These are phyloP conservation scores for Melieria omissa DNA, from an alignment of 2,888 invertebrate species.

Conservation along the genomic window DNA sequence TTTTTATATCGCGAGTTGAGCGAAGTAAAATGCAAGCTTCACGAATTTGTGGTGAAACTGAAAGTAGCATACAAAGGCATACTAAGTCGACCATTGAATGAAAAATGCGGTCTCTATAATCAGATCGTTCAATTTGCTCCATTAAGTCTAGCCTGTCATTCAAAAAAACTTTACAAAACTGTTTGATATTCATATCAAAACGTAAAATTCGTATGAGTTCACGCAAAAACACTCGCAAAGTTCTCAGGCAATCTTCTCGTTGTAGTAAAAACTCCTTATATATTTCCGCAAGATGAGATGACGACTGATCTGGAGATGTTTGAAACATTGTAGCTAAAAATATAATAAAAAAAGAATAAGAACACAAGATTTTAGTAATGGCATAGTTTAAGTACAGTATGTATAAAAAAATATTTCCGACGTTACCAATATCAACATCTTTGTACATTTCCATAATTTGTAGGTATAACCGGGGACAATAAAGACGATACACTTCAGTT, in stretches of 20 bases:
- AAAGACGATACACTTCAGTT: too few relatives aligned
- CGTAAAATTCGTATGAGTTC: slow-evolving; percentile 89
- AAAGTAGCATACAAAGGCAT: slow-evolving; percentile 85
- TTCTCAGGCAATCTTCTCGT: slow-evolving; percentile 90
- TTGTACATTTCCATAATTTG: too few relatives aligned
- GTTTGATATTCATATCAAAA: slow-evolving; percentile 82
- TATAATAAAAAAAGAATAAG: slow-evolving; percentile 13
- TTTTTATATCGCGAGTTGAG: slow-evolving; percentile 68
- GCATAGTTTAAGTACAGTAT: too few relatives aligned
- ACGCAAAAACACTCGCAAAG: slow-evolving; percentile 84
- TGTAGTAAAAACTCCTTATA: slow-evolving; percentile 86
- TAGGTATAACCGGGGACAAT: too few relatives aligned
- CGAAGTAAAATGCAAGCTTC: slow-evolving; percentile 72
- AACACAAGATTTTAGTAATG: slow-evolving; percentile 1
- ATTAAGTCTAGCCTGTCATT: slow-evolving; percentile 72
- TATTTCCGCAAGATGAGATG: slow-evolving; percentile 85
- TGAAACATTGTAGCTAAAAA: slow-evolving; percentile 82
- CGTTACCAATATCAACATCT: too few relatives aligned
- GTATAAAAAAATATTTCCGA: too few relatives aligned
- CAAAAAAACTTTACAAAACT: slow-evolving; percentile 83
- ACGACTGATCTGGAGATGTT: slow-evolving; percentile 83
- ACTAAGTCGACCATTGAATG: slow-evolving; percentile 85
- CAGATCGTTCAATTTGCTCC: slow-evolving; percentile 72
- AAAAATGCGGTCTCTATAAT: slow-evolving; percentile 86
- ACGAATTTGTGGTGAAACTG: slow-evolving; percentile 76